These are phyloP conservation scores for Diloba caeruleocephala DNA, from an alignment of 2,888 invertebrate species.

Conservation along the genomic window DNA sequence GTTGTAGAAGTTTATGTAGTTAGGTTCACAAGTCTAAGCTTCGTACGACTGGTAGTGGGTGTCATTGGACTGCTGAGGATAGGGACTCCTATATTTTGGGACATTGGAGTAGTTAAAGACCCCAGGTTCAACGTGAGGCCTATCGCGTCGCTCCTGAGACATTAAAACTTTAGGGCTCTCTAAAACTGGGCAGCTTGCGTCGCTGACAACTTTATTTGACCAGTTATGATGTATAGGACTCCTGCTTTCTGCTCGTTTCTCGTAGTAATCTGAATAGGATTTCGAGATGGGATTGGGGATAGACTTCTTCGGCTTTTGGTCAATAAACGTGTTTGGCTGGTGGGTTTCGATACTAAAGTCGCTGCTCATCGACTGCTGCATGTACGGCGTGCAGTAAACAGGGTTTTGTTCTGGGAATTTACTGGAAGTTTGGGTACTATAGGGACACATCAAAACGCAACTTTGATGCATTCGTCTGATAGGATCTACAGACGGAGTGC, in stretches of 20 bases:
- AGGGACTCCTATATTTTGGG: slow-evolving; percentile 59
- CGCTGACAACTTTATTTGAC: slow-evolving; percentile 6
- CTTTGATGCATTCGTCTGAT: slow-evolving; percentile 19
- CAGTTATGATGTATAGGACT: slow-evolving; percentile 31
- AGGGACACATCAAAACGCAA: slow-evolving; percentile 45
- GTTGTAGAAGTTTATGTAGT: slow-evolving; percentile 6
- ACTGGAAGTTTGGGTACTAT: slow-evolving; percentile 42
- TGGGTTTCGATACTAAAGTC: not conserved
- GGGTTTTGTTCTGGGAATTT: not conserved
- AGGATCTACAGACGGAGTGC: slow-evolving; percentile 21
- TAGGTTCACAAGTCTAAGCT: not conserved
- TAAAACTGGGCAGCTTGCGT: slow-evolving; percentile 46
- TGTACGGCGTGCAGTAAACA: slow-evolving; percentile 12
- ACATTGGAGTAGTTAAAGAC: slow-evolving; percentile 55
- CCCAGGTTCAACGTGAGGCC: slow-evolving; percentile 55
- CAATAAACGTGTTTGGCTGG: not conserved
- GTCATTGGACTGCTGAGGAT: slow-evolving; percentile 38
- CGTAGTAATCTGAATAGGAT: slow-evolving; percentile 14
- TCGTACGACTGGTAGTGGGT: not conserved
- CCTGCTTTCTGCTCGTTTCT: slow-evolving; percentile 13
- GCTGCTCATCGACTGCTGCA: slow-evolving; percentile 3
- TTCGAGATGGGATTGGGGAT: slow-evolving; percentile 13
- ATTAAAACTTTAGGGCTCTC: slow-evolving; percentile 54
- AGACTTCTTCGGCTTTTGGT: slow-evolving; percentile 10
- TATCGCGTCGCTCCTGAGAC: slow-evolving; percentile 59